Percentiles rank a stretch among this genome's conserved stretches.
Conservation (phyloP, 2,888 invertebrate genomes). For the Xanthostigma xanthostigma region DNA sequence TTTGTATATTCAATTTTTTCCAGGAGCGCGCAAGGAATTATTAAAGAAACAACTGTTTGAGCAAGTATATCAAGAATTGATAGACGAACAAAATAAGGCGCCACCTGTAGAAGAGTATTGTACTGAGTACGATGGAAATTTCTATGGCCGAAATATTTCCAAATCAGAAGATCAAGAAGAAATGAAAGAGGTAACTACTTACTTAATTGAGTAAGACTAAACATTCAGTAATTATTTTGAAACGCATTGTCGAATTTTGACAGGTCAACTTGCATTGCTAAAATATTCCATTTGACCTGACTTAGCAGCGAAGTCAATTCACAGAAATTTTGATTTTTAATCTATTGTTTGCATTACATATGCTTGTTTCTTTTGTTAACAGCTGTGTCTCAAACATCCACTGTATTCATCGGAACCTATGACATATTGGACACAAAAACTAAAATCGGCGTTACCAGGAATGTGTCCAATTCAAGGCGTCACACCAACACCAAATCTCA, state of each 20-base stretch:
- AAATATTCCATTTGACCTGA: too few relatives aligned
- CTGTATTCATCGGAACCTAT: constrained; percentile 17
- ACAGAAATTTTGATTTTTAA: too few relatives aligned
- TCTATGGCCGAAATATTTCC: constrained; percentile 17
- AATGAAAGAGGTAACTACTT: constrained; percentile 13
- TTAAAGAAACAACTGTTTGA: constrained; percentile 18
- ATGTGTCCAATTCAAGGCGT: constrained; percentile 13
- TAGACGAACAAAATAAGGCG: constrained; percentile 16
- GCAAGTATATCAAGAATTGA: constrained; percentile 21
- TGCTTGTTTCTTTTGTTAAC: constrained; percentile 7
- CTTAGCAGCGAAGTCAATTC: too few relatives aligned
- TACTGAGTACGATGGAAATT: constrained; percentile 23
- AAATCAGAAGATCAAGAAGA: constrained; percentile 14
- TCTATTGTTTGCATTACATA: too few relatives aligned
- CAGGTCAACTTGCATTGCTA: too few relatives aligned
- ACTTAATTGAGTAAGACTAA: too few relatives aligned
- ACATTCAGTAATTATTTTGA: too few relatives aligned
- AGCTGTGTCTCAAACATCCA: constrained; percentile 22
- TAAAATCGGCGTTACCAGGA: constrained; percentile 13
- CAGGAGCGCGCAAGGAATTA: constrained; percentile 17
- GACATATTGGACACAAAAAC: constrained; percentile 17
- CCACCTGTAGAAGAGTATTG: constrained; percentile 21
- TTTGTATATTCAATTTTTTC: neutral
- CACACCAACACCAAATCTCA: constrained; percentile 15
- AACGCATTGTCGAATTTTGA: too few relatives aligned